A percentile compares a stretch with the other conserved stretches of the same genome.
Evolutionary conservation across 1,140 invertebrate genomes (phyloP).

Genomic region (Catajapyx aquilonaris): DNA sequence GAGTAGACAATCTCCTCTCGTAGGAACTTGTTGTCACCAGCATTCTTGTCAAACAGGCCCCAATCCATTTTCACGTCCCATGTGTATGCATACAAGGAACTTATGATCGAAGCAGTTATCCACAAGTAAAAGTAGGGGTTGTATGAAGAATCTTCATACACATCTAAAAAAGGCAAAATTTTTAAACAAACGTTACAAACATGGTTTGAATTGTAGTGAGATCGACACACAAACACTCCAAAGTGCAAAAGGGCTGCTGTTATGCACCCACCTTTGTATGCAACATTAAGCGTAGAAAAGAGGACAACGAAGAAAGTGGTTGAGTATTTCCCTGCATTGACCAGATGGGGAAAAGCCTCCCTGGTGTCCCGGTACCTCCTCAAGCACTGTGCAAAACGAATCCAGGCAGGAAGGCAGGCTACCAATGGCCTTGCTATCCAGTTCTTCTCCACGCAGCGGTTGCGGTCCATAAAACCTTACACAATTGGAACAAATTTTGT

Average conservation of each 20-base stretch:
- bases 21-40: conserved; percentile 59
- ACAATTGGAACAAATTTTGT: too few species aligned
- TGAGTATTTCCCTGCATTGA: conserved; percentile 96
- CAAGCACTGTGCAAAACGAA: conserved; percentile 91
- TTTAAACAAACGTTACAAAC: background rate
- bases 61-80: conserved; percentile 99
- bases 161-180: conserved; percentile 22
- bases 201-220: background rate
- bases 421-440: conserved; percentile 46
- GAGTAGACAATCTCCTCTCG: conserved; percentile 58
- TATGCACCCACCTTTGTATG: conserved; percentile 32
- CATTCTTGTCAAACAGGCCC: conserved; percentile 79
- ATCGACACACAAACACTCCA: background rate
- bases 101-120: conserved; percentile 49
- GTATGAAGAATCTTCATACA: conserved; percentile 33
- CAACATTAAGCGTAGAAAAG: conserved; percentile 52
- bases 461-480: too few species aligned
- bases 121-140: conserved; percentile 67
- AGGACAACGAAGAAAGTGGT: conserved; percentile 90
- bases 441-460: conserved; percentile 22
- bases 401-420: conserved; percentile 85
- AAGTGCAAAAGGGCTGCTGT: background rate
- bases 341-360: conserved; percentile 84
- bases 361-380: conserved; percentile 74
- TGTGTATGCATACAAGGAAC: conserved; percentile 63